These are phyloP conservation scores for Anticlea derivata DNA, from an alignment of 2,888 invertebrate genomes.

Conservation along the genomic window DNA sequence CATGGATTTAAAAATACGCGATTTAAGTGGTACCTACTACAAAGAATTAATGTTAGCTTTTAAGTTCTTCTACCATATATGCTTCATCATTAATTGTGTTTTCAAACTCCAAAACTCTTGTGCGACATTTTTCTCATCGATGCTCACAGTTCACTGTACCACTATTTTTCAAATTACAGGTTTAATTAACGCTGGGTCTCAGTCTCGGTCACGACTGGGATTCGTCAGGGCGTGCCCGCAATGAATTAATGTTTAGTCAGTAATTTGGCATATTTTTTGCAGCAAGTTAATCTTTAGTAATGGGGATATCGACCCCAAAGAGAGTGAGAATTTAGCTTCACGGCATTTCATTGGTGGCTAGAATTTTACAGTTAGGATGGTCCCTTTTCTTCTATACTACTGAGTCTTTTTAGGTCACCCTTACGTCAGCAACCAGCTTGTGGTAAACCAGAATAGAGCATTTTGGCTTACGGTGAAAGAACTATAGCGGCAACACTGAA, in stretches of 20 bases:
- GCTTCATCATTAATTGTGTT: too few species aligned
- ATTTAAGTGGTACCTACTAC: too few species aligned
- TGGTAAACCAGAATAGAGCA: too few species aligned
- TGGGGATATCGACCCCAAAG: conserved; percentile 37
- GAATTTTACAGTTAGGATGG: conserved; percentile 6
- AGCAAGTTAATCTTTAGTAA: conserved; percentile 45
- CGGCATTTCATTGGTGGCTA: conserved; percentile 1
- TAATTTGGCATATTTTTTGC: conserved; percentile 67
- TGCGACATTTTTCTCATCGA: conserved; percentile 21
- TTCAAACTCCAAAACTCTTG: neutral
- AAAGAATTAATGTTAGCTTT: too few species aligned
- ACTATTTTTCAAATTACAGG: conserved; percentile 30
- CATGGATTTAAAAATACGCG: too few species aligned
- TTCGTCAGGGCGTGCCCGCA: conserved; percentile 60
- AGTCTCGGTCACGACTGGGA: conserved; percentile 54
- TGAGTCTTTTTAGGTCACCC: neutral
- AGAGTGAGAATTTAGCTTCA: conserved; percentile 22
- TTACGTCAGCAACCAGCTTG: too few species aligned
- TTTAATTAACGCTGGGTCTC: conserved; percentile 35
- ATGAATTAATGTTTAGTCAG: conserved; percentile 66
- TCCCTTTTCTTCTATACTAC: neutral
- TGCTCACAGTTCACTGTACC: conserved; percentile 29
- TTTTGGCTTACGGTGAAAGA: too few species aligned
- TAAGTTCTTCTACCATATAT: too few species aligned
- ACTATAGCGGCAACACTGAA: too few species aligned